Conservation (phyloP, 1,140 invertebrate genomes). For the Streblospio benedicti region DNA sequence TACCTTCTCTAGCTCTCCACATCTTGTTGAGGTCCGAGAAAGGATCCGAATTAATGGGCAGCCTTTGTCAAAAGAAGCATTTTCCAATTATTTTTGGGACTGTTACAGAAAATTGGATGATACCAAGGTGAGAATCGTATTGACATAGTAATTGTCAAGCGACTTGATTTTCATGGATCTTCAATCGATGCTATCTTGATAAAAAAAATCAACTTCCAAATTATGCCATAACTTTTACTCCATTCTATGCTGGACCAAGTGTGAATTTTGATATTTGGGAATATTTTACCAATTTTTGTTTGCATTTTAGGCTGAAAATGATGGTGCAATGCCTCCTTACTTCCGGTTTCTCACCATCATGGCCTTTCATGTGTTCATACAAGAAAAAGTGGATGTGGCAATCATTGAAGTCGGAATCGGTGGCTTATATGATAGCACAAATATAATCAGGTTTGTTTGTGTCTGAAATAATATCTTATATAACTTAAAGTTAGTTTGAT, state of each 20-base stretch:
- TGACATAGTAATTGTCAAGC: too few relatives aligned
- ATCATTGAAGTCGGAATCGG: constrained; percentile 97
- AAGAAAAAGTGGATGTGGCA: constrained; percentile 78
- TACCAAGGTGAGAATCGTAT: constrained; percentile 41
- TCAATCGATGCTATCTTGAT: too few relatives aligned
- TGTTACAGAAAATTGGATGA: constrained; percentile 61
- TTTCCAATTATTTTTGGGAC: constrained; percentile 73
- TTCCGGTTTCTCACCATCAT: constrained; percentile 90
- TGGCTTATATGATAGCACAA: constrained; percentile 88
- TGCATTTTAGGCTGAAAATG: constrained; percentile 19
- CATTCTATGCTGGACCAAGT: too few relatives aligned
- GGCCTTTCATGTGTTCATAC: constrained; percentile 79
- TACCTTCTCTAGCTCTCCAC: constrained; percentile 70
- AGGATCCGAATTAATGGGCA: constrained; percentile 80
- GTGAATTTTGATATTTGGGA: too few relatives aligned
- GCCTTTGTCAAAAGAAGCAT: constrained; percentile 63
- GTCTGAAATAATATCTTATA: too few relatives aligned
- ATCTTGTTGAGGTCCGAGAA: constrained; percentile 84
- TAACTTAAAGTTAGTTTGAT: too few relatives aligned
- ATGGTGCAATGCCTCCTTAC: constrained; percentile 70
- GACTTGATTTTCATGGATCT: too few relatives aligned
- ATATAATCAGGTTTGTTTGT: constrained; percentile 65
- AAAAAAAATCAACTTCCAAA: too few relatives aligned
- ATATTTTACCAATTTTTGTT: too few relatives aligned
- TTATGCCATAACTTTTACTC: too few relatives aligned